Conservation (phyloP, 2,113 vertebrate genomes). For the Morone chrysops region DNA sequence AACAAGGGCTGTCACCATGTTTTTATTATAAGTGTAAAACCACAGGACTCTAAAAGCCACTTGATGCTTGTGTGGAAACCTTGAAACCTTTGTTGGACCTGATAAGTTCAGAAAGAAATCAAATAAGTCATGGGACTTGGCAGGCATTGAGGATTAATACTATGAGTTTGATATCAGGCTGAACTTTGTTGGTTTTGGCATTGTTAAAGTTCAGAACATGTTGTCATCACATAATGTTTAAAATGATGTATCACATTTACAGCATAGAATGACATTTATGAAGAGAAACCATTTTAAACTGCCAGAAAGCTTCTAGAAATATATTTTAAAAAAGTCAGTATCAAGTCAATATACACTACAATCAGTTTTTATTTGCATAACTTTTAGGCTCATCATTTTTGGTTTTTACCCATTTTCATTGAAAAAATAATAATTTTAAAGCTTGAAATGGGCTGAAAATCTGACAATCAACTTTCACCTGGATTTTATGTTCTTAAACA, state of each 20-base stretch:
- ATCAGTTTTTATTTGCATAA: slow-evolving; percentile 29
- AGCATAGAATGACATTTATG: slow-evolving; percentile 1
- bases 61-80: slow-evolving; percentile 5
- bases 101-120: slow-evolving; percentile 5
- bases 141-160: neutral
- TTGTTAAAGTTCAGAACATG: neutral
- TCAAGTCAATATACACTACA: slow-evolving; percentile 10
- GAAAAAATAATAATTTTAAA: neutral
- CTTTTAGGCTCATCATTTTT: slow-evolving; percentile 4
- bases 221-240: slow-evolving; percentile 3
- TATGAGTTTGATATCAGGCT: neutral
- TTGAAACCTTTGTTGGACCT: neutral
- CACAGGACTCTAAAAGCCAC: slow-evolving; percentile 13
- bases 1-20: neutral
- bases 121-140: neutral
- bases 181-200: slow-evolving; percentile 9
- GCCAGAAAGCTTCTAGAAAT: slow-evolving; percentile 26
- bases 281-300: slow-evolving; percentile 6
- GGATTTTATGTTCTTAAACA: neutral
- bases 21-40: slow-evolving; percentile 15
- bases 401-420: neutral
- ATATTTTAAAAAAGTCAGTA: neutral
- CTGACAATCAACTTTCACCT: neutral
- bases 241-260: slow-evolving; percentile 14
- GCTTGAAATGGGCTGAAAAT: neutral